phyloP scores from a whole-genome alignment of 2,888 invertebrate species.

The Orthosia incerta region DNA sequence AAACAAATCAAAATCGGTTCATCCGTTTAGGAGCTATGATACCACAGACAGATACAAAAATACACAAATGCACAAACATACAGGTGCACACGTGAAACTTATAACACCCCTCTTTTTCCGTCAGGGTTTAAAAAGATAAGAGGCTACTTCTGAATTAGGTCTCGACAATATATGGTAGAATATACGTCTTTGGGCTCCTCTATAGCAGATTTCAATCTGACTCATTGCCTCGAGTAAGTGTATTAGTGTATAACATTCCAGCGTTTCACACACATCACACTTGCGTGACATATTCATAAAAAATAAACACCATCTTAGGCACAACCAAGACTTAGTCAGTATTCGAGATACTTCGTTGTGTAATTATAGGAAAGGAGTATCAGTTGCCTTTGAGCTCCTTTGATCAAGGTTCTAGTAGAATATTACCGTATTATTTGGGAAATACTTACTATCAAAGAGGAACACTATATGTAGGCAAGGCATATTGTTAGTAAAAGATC shows the following conservation, averaged over 20 bases:
- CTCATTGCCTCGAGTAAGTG: neutral
- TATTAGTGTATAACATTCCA: neutral
- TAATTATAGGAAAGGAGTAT: conserved; percentile 1
- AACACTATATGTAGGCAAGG: neutral
- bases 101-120: too few species aligned
- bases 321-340: conserved; percentile 8
- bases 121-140: too few species aligned
- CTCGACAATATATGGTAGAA: too few species aligned
- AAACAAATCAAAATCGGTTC: too few species aligned
- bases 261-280: neutral
- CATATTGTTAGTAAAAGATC: neutral
- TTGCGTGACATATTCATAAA: neutral
- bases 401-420: neutral
- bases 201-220: neutral
- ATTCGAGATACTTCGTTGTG: neutral
- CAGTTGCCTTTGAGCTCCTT: conserved; percentile 9
- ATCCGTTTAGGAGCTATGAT: too few species aligned
- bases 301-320: conserved; percentile 27
- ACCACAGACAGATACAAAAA: too few species aligned
- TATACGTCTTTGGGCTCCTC: too few species aligned
- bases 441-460: neutral
- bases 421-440: neutral
- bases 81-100: too few species aligned
- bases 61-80: too few species aligned
- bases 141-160: too few species aligned